phyloP scores from a whole-genome alignment of 2,888 invertebrate species.

The Trichopria drosophilae region DNA sequence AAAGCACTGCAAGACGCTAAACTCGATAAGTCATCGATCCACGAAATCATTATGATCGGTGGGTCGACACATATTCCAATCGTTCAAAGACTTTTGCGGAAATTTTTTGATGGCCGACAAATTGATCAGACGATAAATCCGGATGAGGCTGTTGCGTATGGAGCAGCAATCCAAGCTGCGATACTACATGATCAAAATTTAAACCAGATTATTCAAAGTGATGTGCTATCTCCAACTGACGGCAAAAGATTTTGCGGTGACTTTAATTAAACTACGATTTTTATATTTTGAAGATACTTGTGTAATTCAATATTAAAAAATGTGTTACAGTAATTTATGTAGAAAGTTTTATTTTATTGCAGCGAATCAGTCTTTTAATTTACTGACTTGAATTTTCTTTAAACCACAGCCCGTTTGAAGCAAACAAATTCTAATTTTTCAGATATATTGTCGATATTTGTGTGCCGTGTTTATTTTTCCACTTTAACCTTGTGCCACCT shows the following conservation, averaged over 20 bases:
- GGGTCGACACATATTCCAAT: conserved; percentile 98
- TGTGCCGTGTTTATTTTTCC: too few relatives aligned
- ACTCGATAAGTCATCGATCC: conserved; percentile 88
- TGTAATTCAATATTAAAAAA: too few relatives aligned
- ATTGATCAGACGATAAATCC: conserved; percentile 96
- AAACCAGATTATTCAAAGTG: too few relatives aligned
- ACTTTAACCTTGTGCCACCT: too few relatives aligned
- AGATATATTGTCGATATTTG: too few relatives aligned
- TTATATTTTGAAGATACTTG: conserved; percentile 1
- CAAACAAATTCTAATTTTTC: too few relatives aligned
- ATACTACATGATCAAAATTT: conserved; percentile 80
- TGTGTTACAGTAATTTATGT: too few relatives aligned
- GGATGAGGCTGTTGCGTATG: conserved; percentile 96
- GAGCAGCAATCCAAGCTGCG: conserved; percentile 95
- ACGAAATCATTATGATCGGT: conserved; percentile 90
- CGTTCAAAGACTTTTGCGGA: conserved; percentile 93
- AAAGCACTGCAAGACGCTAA: conserved; percentile 95
- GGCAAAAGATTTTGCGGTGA: neutral
- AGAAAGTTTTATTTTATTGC: too few relatives aligned
- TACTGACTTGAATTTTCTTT: too few relatives aligned
- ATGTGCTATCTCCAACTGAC: conserved; percentile 1
- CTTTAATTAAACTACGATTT: conserved; percentile 2
- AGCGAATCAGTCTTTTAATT: too few relatives aligned
- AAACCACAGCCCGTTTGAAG: too few relatives aligned
- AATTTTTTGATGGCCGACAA: conserved; percentile 95